Base-by-base conservation (phyloP, 2,888 invertebrate genomes). In the Sipunculus nudus region DNA sequence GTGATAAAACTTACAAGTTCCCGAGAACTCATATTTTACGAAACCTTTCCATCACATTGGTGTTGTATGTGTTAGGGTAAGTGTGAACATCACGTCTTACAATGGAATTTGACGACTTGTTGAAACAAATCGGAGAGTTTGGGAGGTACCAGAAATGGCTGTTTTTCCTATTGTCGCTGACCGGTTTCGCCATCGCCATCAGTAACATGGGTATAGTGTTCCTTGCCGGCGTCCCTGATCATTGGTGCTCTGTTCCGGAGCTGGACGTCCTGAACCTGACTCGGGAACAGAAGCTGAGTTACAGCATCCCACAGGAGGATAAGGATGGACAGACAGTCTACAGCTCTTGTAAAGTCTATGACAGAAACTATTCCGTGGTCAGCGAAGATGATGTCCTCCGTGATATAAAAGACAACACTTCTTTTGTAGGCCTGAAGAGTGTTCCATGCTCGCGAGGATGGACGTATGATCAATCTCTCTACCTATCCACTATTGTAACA, bases 61-160 rank as follows among this genome's bases (percentile, higher is more conserved):
- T n/a, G n/a, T n/a, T n/a, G n/a, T n/a, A n/a, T n/a, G n/a, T n/a
- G n/a, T n/a, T n/a, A n/a, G n/a, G n/a, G n/a, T n/a, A n/a, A n/a
- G n/a, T n/a, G n/a, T n/a, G n/a, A n/a, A n/a, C n/a, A n/a, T n/a
- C n/a, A n/a, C n/a, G n/a, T n/a, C n/a, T n/a, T 10, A 56, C 38
- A 48, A n/a, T 38, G 8, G 56, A 56, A 26, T 62, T 53, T 39
- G 62, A 62, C 28, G 54, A 62, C 13, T 25, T 58, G 25, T 38
- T 62, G 48, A n/a, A 35, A 28, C 16, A 32, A 8, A 45, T 59
- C 13, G 63, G 63, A 4, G 59, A 59, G 28, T 63, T 63, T 43
- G 63, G 63, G 13, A 39, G 35, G 10, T 59, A 45, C 28, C 63
- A 63, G 52, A 38, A 35, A 5, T 16, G 48, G 23, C 46, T 63